Conservation (phyloP, 1,140 invertebrate species). For the Schlechtendalia chinensis region DNA sequence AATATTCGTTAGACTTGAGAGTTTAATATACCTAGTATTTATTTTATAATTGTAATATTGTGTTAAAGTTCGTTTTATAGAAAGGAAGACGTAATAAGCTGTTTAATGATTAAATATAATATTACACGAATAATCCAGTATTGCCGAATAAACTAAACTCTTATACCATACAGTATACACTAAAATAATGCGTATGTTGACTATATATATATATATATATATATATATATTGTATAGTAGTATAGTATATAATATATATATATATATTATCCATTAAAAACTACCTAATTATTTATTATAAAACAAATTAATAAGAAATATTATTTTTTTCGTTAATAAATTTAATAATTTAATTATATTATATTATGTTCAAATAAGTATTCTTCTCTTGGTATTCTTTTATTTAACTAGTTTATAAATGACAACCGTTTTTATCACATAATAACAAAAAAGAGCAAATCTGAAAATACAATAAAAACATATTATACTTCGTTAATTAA, state of each 20-base stretch:
- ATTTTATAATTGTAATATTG: neutral
- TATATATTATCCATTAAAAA: neutral
- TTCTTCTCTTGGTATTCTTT: neutral
- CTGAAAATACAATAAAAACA: neutral
- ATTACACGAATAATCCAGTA: neutral
- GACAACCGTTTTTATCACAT: neutral
- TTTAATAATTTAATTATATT: neutral
- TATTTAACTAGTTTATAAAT: neutral
- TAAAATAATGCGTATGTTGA: no score
- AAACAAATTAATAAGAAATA: neutral
- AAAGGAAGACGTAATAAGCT: neutral
- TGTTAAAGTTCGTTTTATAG: neutral
- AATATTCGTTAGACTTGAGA: neutral
- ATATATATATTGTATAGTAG: no score
- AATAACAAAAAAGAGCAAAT: neutral
- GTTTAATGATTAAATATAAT: neutral
- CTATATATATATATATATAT: neutral
- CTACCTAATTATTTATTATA: neutral
- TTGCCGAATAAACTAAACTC: neutral
- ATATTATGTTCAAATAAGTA: neutral
- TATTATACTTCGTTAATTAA: neutral
- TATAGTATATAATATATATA: neutral
- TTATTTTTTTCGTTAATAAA: neutral
- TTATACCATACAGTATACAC: neutral
- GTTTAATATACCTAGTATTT: neutral